Base-by-base conservation (phyloP, 2,888 invertebrate species). In the Diarsia rubi region DNA sequence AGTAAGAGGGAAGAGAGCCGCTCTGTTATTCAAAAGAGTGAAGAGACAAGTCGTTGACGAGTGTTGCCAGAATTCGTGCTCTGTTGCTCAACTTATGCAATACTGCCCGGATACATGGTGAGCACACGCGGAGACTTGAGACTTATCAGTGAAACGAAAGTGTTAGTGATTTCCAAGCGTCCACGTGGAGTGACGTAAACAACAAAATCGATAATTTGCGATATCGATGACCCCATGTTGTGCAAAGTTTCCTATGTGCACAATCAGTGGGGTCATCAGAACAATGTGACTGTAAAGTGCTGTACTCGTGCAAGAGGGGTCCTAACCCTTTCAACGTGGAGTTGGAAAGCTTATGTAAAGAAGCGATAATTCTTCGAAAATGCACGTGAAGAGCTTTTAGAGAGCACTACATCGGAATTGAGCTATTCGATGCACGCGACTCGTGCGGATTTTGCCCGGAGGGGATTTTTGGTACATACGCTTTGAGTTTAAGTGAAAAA, bases 51-150 rank as follows among this genome's bases (percentile, higher is more conserved):
- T 95, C 5, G 93, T 86, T 0, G 91, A 94, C 59, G 93, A 95
- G 75, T 96, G 96, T 84, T 96, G 96, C 75, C 74, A 88, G 3
- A 89, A 86, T 19, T 86, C 94, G 0, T 96, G 96, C 73, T 92
- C 94, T 0, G 87, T 96, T 21, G 88, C 93, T 4, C 91, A 95
- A 79, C 84, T 96, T n/a, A 83, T 95, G 24, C 90, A 94, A 60
- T 96, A 95, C 78, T 96, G 96, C 83, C 94, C 95, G 19, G 94
- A 95, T 49, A 91, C 90, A 73, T 95, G 94, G 94, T 95, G 94
- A 95, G 42, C 65, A 27, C 27, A 57, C 8, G 42, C 14, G 12
- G 19, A 68, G 45, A 80, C 52, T 75, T 57, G 57, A 69, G 68
- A 82, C 81, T 77, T 84, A 64, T 81, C 73, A 69, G 80, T 85